Evolutionary conservation across 2,113 vertebrate species (phyloP).

Genomic region (Notothenia coriiceps): DNA sequence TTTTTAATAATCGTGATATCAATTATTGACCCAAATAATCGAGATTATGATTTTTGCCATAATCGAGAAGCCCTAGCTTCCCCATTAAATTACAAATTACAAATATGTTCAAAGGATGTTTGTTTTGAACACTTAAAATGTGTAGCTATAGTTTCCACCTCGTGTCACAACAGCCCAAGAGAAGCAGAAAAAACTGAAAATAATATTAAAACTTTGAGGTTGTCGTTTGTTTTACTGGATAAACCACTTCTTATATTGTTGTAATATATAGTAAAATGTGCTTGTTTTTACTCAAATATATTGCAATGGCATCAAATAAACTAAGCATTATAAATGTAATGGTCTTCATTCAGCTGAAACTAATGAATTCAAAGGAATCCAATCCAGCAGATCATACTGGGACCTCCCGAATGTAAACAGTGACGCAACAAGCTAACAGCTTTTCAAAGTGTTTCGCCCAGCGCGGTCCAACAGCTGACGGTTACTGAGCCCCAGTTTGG

Average conservation of each 20-base stretch:
- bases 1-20: too few relatives aligned
- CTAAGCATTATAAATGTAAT: not conserved
- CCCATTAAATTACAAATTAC: not conserved
- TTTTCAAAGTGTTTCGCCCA: slow-evolving; percentile 20
- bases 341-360: not conserved
- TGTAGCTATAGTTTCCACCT: not conserved
- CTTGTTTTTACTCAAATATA: too few relatives aligned
- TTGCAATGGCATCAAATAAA: not conserved
- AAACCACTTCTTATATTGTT: too few relatives aligned
- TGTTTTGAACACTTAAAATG: not conserved
- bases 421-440: slow-evolving; percentile 32
- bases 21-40: too few relatives aligned
- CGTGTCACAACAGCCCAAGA: not conserved
- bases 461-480: slow-evolving; percentile 23
- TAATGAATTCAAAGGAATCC: slow-evolving; percentile 30
- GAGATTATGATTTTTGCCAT: too few relatives aligned
- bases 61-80: not conserved
- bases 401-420: slow-evolving; percentile 22
- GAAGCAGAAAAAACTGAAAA: too few relatives aligned
- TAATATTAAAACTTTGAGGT: too few relatives aligned
- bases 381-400: slow-evolving; percentile 15
- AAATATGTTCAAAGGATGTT: not conserved
- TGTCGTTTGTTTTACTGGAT: too few relatives aligned
- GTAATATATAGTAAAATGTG: too few relatives aligned
- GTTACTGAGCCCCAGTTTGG: slow-evolving; percentile 40